These are phyloP conservation scores for Synergus umbraculus DNA, from an alignment of 2,888 invertebrate genomes.

Conservation along the genomic window DNA sequence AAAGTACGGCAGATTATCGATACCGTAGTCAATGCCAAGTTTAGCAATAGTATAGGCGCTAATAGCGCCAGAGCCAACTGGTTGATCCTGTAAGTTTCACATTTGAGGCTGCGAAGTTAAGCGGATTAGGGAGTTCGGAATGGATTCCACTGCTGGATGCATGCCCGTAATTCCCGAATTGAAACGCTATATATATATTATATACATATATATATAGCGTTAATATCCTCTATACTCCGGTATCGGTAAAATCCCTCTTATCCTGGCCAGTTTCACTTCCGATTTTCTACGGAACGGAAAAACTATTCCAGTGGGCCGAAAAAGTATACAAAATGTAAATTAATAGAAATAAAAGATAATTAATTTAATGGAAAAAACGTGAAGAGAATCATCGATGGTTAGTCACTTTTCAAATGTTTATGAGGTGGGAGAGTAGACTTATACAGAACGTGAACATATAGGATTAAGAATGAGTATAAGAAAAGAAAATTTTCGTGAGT, in stretches of 20 bases:
- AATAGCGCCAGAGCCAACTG: constrained; percentile 24
- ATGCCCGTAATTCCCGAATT: constrained; percentile 10
- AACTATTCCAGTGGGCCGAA: too few relatives aligned
- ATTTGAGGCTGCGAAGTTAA: constrained; percentile 33
- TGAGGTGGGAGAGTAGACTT: too few relatives aligned
- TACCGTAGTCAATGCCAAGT: constrained; percentile 11
- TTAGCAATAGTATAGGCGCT: constrained; percentile 19
- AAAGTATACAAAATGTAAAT: too few relatives aligned
- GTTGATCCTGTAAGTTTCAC: constrained; percentile 35
- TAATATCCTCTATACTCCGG: not conserved
- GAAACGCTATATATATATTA: not conserved
- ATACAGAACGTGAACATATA: not conserved
- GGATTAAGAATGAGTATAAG: not conserved
- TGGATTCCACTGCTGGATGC: constrained; percentile 19
- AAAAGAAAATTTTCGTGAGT: not conserved
- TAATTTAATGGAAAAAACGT: too few relatives aligned
- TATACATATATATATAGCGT: too few relatives aligned
- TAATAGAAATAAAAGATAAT: too few relatives aligned
- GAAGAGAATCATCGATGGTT: too few relatives aligned
- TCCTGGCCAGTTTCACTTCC: not conserved
- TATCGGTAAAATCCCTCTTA: constrained; percentile 3
- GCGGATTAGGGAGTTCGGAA: constrained; percentile 30
- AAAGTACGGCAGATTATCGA: constrained; percentile 14
- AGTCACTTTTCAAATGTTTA: too few relatives aligned
- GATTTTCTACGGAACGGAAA: not conserved